A percentile compares a stretch with the other conserved stretches of the same genome.
Conservation (phyloP, 2,797 vertebrate species). For the Mus caroli region DNA sequence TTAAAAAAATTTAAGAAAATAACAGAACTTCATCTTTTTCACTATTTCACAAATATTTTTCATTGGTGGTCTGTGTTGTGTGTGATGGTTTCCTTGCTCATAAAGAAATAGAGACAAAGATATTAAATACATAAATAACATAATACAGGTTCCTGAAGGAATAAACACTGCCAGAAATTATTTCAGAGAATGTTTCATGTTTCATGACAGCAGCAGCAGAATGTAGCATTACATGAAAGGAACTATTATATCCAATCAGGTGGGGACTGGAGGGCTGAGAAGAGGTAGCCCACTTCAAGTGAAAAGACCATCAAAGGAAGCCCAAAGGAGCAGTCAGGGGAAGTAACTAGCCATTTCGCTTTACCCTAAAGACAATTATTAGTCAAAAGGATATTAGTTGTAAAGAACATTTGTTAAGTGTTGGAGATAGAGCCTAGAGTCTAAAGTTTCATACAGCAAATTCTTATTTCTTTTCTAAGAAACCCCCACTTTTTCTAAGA, state of each 20-base stretch:
- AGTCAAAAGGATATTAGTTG: constrained; percentile 16
- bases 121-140: not conserved
- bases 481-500: constrained; percentile 26
- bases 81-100: not conserved
- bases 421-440: constrained; percentile 61
- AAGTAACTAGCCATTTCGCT: not conserved
- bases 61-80: not conserved
- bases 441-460: constrained; percentile 54
- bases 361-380: constrained; percentile 17
- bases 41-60: not conserved
- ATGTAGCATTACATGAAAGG: not conserved
- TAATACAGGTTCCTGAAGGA: not conserved
- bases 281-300: not conserved
- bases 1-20: not conserved
- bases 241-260: not conserved
- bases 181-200: not conserved
- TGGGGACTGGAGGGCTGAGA: not conserved
- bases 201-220: not conserved
- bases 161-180: not conserved
- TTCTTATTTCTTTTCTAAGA: constrained; percentile 41
- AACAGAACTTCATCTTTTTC: no score
- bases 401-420: constrained; percentile 61
- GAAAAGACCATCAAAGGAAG: not conserved
- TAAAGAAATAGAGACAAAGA: not conserved
- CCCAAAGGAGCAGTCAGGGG: not conserved